A percentile compares a stretch with the other conserved stretches of the same genome.
phyloP scores from a whole-genome alignment of 2,888 invertebrate species.

The Drosophila lutescens region DNA sequence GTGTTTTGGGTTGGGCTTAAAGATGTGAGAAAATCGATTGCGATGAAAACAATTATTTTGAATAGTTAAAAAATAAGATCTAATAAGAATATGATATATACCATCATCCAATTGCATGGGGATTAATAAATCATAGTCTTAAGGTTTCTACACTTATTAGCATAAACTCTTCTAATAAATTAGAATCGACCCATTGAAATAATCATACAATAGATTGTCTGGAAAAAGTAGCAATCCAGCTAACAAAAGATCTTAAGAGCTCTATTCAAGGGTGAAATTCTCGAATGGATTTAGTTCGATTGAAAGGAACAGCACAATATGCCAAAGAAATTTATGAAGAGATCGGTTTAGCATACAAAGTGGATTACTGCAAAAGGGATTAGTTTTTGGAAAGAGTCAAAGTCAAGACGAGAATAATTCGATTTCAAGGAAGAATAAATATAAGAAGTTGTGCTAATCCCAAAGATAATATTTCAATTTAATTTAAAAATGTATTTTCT shows the following conservation, averaged over 20 bases:
- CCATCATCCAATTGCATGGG: neutral
- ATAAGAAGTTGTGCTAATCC: neutral
- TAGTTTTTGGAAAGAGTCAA: conserved; percentile 15
- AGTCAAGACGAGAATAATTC: conserved; percentile 12
- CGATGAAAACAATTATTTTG: conserved; percentile 1
- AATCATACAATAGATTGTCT: conserved; percentile 19
- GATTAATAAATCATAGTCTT: conserved; percentile 23
- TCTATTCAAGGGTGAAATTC: conserved; percentile 26
- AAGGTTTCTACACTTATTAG: conserved; percentile 13
- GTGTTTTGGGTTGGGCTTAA: neutral
- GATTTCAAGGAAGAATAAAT: neutral
- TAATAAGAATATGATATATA: neutral
- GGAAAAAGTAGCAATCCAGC: conserved; percentile 38
- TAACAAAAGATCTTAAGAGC: conserved; percentile 43
- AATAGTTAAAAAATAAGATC: neutral
- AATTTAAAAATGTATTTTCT: neutral
- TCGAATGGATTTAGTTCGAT: conserved; percentile 26
- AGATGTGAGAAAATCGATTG: conserved; percentile 5
- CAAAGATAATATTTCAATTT: neutral
- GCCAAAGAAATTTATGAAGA: conserved; percentile 28
- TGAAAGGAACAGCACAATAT: conserved; percentile 16
- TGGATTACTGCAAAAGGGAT: conserved; percentile 32
- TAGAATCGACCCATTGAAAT: conserved; percentile 23
- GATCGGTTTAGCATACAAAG: conserved; percentile 44
- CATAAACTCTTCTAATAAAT: conserved; percentile 39